A percentile compares a stretch with the other conserved stretches of the same genome.
phyloP scores from a whole-genome alignment of 2,113 vertebrate genomes.

The Gambusia holbrooki region DNA sequence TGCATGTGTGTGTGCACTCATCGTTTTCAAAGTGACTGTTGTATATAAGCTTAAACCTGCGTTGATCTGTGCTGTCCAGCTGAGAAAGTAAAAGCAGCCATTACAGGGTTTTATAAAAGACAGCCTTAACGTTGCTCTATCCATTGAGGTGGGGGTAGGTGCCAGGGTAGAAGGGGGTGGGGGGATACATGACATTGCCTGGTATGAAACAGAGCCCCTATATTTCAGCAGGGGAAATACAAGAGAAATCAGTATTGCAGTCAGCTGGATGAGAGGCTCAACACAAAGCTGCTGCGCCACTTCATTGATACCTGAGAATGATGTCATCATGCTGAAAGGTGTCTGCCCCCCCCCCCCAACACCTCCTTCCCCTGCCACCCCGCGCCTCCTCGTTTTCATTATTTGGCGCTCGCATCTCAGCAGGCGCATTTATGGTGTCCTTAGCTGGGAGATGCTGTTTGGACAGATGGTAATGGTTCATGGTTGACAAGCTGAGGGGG shows the following conservation, averaged over 20 bases:
- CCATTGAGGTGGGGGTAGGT: conserved; percentile 16
- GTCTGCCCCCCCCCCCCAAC: conserved; percentile 43
- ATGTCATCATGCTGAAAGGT: conserved; percentile 76
- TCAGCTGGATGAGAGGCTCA: conserved; percentile 55
- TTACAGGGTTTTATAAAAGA: conserved; percentile 42
- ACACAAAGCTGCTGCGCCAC: conserved; percentile 76
- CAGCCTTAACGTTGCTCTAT: conserved; percentile 43
- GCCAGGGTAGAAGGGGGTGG: background rate
- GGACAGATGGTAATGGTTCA: conserved; percentile 57
- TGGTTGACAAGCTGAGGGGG: conserved; percentile 42
- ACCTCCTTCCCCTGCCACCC: conserved; percentile 3
- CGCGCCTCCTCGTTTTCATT: conserved; percentile 27
- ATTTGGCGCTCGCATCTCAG: conserved; percentile 25
- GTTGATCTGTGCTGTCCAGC: conserved; percentile 28
- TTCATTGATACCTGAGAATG: conserved; percentile 76
- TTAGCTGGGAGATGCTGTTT: conserved; percentile 37
- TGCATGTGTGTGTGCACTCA: conserved; percentile 17
- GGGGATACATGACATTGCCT: conserved; percentile 39
- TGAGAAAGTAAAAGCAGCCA: conserved; percentile 39
- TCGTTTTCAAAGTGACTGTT: conserved; percentile 29
- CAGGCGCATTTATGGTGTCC: conserved; percentile 30
- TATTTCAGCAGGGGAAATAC: conserved; percentile 51
- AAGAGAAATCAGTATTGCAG: conserved; percentile 46
- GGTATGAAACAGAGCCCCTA: conserved; percentile 53
- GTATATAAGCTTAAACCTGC: conserved; percentile 1